Evolutionary conservation across 2,113 vertebrate species (phyloP).

Genomic region (Nyctereutes procyonoides): DNA sequence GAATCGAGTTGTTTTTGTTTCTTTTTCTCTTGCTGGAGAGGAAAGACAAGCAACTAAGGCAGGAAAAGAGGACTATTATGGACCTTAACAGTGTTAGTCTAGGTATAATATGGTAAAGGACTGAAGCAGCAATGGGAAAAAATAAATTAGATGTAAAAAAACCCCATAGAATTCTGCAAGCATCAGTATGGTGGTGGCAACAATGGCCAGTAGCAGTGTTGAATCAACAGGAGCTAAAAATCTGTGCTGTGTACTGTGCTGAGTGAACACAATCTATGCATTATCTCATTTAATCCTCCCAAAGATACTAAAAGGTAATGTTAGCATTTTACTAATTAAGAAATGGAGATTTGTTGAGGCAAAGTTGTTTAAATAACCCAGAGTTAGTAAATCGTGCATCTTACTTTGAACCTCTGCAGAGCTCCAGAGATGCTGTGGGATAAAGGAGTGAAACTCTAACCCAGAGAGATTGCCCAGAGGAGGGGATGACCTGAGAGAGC

Average conservation of each 20-base stretch:
- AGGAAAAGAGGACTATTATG: background rate
- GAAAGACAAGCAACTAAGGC: background rate
- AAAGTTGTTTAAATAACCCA: background rate
- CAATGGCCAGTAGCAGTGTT: background rate
- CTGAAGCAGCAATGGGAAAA: background rate
- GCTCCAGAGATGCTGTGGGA: background rate
- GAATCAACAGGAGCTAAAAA: background rate
- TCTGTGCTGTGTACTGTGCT: background rate
- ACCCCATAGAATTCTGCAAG: background rate
- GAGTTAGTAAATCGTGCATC: background rate
- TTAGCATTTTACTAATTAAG: constrained; percentile 1
- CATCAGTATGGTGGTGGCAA: background rate
- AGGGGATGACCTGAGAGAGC: background rate
- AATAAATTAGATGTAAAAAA: background rate
- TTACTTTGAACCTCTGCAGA: background rate
- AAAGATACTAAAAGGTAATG: background rate
- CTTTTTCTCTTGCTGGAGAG: background rate
- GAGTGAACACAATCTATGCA: background rate
- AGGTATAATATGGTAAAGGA: background rate
- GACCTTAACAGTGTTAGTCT: background rate
- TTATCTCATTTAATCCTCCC: background rate
- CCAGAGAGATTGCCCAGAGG: background rate
- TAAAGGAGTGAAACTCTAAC: background rate
- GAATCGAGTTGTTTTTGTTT: background rate
- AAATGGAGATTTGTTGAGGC: background rate